Percentiles rank a stretch among this genome's conserved stretches.
Evolutionary conservation across 2,797 vertebrate genomes (phyloP).

Genomic region (Onychomys leucogaster): DNA sequence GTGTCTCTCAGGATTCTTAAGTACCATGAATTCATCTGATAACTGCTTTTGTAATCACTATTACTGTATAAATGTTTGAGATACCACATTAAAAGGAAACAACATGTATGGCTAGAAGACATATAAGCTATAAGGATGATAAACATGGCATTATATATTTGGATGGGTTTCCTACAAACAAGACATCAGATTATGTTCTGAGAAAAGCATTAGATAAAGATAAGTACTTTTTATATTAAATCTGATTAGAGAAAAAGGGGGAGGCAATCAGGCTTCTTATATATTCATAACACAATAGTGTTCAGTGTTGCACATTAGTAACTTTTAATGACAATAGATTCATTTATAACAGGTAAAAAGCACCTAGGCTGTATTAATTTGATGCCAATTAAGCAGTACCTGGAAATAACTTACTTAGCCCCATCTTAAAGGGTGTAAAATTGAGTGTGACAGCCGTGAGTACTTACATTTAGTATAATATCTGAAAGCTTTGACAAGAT

Average conservation of each 20-base stretch:
- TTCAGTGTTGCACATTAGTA: conserved; percentile 18
- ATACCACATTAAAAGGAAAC: neutral
- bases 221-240: conserved; percentile 29
- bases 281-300: conserved; percentile 1
- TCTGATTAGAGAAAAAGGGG: neutral
- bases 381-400: neutral
- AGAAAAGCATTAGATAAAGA: conserved; percentile 13
- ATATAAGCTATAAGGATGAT: neutral
- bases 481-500: neutral
- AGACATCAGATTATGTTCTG: neutral
- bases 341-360: conserved; percentile 21
- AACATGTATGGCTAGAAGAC: neutral
- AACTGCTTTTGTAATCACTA: conserved; percentile 22
- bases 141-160: conserved; percentile 8
- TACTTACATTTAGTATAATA: neutral
- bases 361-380: neutral
- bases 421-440: neutral
- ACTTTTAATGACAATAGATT: neutral
- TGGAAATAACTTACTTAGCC: neutral
- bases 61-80: neutral
- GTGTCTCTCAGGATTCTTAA: neutral
- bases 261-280: neutral
- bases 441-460: neutral
- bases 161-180: neutral
- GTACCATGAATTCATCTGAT: neutral